Base-by-base conservation (phyloP, 2,797 vertebrate genomes). In the Etheostoma nigrum region DNA sequence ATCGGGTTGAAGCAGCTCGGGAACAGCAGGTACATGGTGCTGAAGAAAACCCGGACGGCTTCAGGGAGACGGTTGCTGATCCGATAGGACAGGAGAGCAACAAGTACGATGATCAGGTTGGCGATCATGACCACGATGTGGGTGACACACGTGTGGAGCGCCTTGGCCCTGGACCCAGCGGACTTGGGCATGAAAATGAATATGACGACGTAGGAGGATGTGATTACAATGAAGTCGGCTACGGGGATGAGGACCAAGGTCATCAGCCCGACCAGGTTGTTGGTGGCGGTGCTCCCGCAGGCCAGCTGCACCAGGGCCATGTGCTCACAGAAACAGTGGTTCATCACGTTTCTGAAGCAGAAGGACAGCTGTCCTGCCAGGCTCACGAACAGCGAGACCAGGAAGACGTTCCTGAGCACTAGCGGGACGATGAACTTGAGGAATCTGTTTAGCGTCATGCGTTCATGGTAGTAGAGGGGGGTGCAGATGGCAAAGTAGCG, bases 301-400 rank as follows among this genome's bases (percentile, higher is more conserved):
- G 90, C 90, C 73, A 93, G 45, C 54, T 87, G 80, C 67, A 94
- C 92, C 51, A 95, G 45, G 2, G 93, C 90, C 94, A 94, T 95
- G 73, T 95, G 94, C 12, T 95, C 94, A 78, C 93, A 94, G 89
- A 94, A 94, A 63, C 93, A 94, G 61, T 94, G 92, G n/a, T 89
- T 76, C 25, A 95, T 92, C 0, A 79, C 61, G 19, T 91, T 89
- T 13, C 3, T n/a, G 53, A 2, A 18, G 62, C 94, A 95, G 53
- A 89, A 95, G 0, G 79, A 10, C 3, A 92, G 36, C 4, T 18
- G 18, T 62, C 76, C 81, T 6, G 86, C 87, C 55, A 93, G 30
- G 30, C 5, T 44, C 18, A 93, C 88, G 1, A 91, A 14, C 23
- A 64, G 4, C 0, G 71, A 16, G 16, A 61, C 10, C 18, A 80